Evolutionary conservation across 2,113 vertebrate genomes (phyloP).

Genomic region (Strix uralensis): DNA sequence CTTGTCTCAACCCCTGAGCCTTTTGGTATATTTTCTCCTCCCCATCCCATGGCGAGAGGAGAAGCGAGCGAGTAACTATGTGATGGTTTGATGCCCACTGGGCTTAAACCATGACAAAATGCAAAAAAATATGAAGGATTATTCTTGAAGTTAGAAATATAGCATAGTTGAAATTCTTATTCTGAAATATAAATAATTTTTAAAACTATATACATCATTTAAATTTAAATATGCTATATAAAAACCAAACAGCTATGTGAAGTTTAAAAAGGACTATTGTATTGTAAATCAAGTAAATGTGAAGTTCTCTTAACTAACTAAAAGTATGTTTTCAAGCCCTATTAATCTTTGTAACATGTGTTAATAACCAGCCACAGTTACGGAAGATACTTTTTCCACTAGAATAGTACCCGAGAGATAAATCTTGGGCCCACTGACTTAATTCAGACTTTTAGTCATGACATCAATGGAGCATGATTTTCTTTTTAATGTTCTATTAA

Average conservation of each 20-base stretch:
- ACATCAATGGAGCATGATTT: not conserved
- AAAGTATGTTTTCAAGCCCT: not conserved
- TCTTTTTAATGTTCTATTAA: not conserved
- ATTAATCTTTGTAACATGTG: not conserved
- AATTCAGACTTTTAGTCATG: not conserved
- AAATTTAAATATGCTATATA: not conserved
- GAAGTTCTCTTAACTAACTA: not conserved
- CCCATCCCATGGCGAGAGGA: too few relatives aligned
- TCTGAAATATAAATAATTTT: not conserved
- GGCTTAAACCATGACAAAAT: not conserved
- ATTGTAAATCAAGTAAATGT: not conserved
- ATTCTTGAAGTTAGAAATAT: not conserved
- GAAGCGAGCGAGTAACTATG: too few relatives aligned
- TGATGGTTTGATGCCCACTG: too few relatives aligned
- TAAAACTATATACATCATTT: not conserved
- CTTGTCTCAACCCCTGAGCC: too few relatives aligned
- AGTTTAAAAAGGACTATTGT: not conserved
- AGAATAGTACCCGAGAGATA: not conserved
- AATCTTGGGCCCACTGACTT: not conserved
- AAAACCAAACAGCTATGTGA: not conserved
- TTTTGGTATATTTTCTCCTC: too few relatives aligned
- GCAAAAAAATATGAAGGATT: not conserved
- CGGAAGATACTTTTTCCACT: not conserved
- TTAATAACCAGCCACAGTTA: not conserved
- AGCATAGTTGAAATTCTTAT: not conserved